A percentile compares a stretch with the other conserved stretches of the same genome.
Evolutionary conservation across 2,113 vertebrate genomes (phyloP).

Genomic region (Panthera tigris): DNA sequence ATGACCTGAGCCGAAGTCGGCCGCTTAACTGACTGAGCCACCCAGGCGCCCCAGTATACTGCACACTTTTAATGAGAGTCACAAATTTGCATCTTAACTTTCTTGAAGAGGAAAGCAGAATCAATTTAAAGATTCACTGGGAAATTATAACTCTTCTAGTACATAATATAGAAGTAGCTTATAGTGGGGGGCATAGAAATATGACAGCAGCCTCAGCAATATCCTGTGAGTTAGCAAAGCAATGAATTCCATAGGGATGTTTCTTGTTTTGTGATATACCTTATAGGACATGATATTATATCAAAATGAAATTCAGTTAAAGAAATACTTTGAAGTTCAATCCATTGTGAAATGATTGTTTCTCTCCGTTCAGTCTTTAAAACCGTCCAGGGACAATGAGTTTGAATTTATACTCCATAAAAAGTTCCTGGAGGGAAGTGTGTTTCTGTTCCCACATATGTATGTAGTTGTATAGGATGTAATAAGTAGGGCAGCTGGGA

Average conservation of each 20-base stretch:
- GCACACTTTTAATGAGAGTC: neutral
- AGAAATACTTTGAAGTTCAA: slow-evolving; percentile 9
- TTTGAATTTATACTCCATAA: neutral
- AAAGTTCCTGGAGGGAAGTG: neutral
- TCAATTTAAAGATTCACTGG: neutral
- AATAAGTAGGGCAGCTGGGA: neutral
- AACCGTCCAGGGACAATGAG: neutral
- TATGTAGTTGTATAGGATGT: neutral
- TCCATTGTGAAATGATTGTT: neutral
- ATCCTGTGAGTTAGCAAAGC: neutral
- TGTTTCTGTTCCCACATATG: neutral
- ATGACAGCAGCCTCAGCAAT: neutral
- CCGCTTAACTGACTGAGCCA: too few relatives aligned
- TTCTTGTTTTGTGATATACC: neutral
- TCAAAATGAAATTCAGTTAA: slow-evolving; percentile 31
- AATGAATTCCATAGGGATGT: neutral
- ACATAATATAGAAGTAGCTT: neutral
- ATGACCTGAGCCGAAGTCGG: too few relatives aligned
- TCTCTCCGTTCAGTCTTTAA: neutral
- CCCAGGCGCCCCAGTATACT: too few relatives aligned
- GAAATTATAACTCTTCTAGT: neutral
- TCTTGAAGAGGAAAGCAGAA: neutral
- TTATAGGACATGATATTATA: neutral
- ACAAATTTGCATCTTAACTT: neutral
- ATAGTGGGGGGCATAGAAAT: neutral